phyloP scores from a whole-genome alignment of 2,888 invertebrate species.

The Phlogophora meticulosa region DNA sequence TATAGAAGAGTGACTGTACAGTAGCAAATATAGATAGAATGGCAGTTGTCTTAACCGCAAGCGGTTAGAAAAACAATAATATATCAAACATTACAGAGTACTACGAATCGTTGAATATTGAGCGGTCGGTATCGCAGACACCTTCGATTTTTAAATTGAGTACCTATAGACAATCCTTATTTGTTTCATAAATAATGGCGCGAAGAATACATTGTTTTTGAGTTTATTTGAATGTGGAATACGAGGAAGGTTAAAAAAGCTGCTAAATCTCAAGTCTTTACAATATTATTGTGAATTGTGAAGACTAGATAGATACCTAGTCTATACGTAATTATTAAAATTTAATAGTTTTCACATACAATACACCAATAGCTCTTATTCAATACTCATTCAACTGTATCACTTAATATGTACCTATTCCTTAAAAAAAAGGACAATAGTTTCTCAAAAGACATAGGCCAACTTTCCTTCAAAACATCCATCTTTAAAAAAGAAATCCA shows the following conservation, averaged over 20 bases:
- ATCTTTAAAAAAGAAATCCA: not conserved
- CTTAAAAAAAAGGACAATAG: not conserved
- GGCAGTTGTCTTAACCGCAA: slow-evolving; percentile 27
- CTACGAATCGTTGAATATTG: slow-evolving; percentile 24
- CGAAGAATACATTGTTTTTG: too few species aligned
- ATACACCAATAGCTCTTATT: not conserved
- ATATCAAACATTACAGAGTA: slow-evolving; percentile 3
- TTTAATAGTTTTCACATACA: slow-evolving; percentile 9
- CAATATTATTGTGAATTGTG: too few species aligned
- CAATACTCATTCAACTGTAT: not conserved
- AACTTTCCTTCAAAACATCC: not conserved
- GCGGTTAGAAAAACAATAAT: slow-evolving; percentile 30
- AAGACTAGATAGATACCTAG: too few species aligned
- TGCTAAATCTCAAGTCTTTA: too few species aligned
- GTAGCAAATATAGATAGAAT: slow-evolving; percentile 32
- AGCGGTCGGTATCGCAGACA: slow-evolving; percentile 6
- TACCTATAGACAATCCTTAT: slow-evolving; percentile 7
- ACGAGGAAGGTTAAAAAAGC: too few species aligned
- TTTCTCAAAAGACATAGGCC: not conserved
- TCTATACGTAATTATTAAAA: not conserved
- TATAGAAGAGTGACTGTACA: slow-evolving; percentile 13
- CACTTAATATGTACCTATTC: not conserved
- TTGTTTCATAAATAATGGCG: slow-evolving; percentile 5
- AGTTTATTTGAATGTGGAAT: too few species aligned
- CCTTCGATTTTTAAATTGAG: slow-evolving; percentile 26